Base-by-base conservation (phyloP, 2,888 invertebrate genomes). In the Rhagophthalmus giganteus region DNA sequence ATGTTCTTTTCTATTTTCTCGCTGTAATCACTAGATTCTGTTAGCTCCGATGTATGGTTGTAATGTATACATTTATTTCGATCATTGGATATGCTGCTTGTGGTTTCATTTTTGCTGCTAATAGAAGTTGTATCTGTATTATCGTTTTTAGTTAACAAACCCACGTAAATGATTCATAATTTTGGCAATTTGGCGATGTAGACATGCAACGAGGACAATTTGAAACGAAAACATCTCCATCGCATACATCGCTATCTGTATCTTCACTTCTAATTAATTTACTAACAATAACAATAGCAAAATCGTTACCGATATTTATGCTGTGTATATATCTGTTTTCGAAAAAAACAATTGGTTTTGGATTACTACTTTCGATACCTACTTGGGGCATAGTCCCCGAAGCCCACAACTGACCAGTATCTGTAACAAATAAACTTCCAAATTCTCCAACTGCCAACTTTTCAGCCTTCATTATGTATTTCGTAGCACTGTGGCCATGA, bases 221-320 rank as follows among this genome's bases (percentile, higher is more conserved):
- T 59, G 82, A 80, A 25, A 82, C 78, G 72, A 86, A 85, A 1
- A 84, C 81, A 64, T 84, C 83, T 63, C 82, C 81, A 66, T 80
- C 79, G 66, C 78, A 79, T 54, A 84, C 81, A 57, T 84, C 82
- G 67, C 81, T 78, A 49, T 83, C 82, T 27, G 81, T 82, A 31
- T 69, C 70, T 53, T 65, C 65, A 41, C 69, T 46, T 62, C 59
- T 48, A 68, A 68, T 59, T 73, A 79, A 70, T 69, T 84, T 86
- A 55, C 82, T 79, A n/a, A 83, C 82, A 63, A 88, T 80, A 35
- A 84, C 84, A 65, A 86, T 85, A 68, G 85, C 90, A 79, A 86
- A 92, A 66, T 88, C 84, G 49, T 80, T 79, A 3, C 93, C 93
- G 46, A 90, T 85, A 5, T 83, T 83, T 31, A 89, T 80, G 67